Base-by-base conservation (phyloP, 2,797 vertebrate genomes). In the Channa striata region DNA sequence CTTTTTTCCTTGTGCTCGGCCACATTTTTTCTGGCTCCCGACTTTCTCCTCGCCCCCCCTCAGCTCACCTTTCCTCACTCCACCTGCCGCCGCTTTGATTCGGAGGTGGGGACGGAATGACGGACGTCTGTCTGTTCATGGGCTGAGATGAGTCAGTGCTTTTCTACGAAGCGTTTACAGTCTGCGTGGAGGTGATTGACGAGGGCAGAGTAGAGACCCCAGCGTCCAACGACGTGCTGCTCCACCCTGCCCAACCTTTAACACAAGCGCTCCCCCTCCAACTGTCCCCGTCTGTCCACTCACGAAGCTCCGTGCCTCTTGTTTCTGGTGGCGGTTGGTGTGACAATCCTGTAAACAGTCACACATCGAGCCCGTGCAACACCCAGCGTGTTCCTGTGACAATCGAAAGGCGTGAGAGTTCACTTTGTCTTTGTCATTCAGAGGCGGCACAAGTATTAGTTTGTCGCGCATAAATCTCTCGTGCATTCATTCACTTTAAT, bases 61-160 rank as follows among this genome's bases (percentile, higher is more conserved):
- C 25, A 4, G 25, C 25, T 4, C 25, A 30, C 4, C 25, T 30
- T 30, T 30, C 25, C 25, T 30, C 25, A 30, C 25, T 30, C 65
- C 42, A 11, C 51, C 50, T 78, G 59, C 70, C 78, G 75, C 79
- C 30, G 11, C 56, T 67, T 61, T 48, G 25, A 80, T 76, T 74
- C 73, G 68, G 48, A 68, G 52, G 63, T 72, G 66, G 58, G 82
- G 63, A 80, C 76, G 72, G 72, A 83, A 59, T 19, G 72, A 59
- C 19, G 72, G 53, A 80, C 64, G 46, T 68, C 71, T 81, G 69
- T 86, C 76, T 90, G 78, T 87, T 84, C 83, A 86, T 68, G 70
- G 71, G 73, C 72, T 53, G 80, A 61, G 77, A 86, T 84, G 78
- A 87, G 66, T 89, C 74, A 68, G 65, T 77, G 56, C 50, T 72